Percentiles rank a stretch among this genome's conserved stretches.
These are phyloP conservation scores for Bilobella aurantiaca DNA, from an alignment of 1,140 invertebrate genomes.

Conservation along the genomic window DNA sequence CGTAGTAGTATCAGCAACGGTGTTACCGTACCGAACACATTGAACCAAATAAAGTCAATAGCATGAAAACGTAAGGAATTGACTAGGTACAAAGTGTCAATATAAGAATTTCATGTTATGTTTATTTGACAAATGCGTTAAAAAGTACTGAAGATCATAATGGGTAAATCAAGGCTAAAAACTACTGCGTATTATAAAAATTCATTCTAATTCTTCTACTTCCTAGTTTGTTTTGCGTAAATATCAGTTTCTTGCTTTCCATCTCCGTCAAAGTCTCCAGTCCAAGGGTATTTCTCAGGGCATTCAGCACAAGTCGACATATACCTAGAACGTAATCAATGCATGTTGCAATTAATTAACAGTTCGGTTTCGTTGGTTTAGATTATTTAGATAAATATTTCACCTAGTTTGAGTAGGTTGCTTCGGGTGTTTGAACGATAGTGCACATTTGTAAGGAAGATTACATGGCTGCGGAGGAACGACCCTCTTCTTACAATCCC, in stretches of 20 bases:
- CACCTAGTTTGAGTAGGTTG: constrained; percentile 58
- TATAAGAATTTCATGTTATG: neutral
- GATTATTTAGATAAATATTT: no score
- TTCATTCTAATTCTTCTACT: constrained; percentile 14
- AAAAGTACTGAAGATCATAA: constrained; percentile 7
- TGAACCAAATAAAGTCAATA: neutral
- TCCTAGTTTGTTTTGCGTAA: constrained; percentile 60
- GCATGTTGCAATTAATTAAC: constrained; percentile 3
- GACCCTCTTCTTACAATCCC: constrained; percentile 62
- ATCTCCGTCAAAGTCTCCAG: constrained; percentile 71
- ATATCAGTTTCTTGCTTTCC: constrained; percentile 65
- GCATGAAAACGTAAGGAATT: neutral
- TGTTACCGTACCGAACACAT: no score
- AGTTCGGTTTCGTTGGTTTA: neutral
- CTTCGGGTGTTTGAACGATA: constrained; percentile 61
- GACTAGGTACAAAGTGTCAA: neutral
- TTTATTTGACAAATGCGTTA: neutral
- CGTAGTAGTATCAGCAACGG: neutral
- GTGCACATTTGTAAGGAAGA: constrained; percentile 69
- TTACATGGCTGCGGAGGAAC: constrained; percentile 63
- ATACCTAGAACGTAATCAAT: constrained; percentile 49
- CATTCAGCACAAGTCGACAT: constrained; percentile 78
- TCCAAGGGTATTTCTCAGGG: constrained; percentile 74
- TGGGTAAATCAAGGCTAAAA: neutral
- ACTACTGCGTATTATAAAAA: constrained; percentile 3